Conservation (phyloP, 2,113 vertebrate species). For the Callopanchax toddi region DNA sequence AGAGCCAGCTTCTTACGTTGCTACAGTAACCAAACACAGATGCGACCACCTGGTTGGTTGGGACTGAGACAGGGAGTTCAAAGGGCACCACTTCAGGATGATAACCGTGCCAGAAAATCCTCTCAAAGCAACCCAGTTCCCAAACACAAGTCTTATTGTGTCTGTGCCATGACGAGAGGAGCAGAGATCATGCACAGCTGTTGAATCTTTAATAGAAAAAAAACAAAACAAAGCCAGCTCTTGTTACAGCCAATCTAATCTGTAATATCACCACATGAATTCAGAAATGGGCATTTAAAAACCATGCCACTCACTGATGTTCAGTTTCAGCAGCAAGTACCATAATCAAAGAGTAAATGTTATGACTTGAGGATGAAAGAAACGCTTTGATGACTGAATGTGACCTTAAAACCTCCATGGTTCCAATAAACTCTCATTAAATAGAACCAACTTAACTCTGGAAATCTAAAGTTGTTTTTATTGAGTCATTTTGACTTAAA, state of each 20-base stretch:
- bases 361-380: not conserved
- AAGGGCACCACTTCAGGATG: slow-evolving; percentile 58
- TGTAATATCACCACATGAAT: not conserved
- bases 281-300: slow-evolving; percentile 8
- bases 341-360: not conserved
- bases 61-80: slow-evolving; percentile 32
- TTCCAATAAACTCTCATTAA: not conserved
- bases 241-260: slow-evolving; percentile 11
- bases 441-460: not conserved
- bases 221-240: slow-evolving; percentile 4
- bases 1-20: slow-evolving; percentile 37
- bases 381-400: not conserved
- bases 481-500: not conserved
- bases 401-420: not conserved
- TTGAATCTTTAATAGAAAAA: slow-evolving; percentile 53
- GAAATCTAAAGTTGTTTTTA: not conserved
- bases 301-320: not conserved
- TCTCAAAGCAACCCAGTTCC: slow-evolving; percentile 37
- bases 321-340: not conserved
- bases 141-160: slow-evolving; percentile 48
- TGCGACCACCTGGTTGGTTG: slow-evolving; percentile 61
- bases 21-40: slow-evolving; percentile 61
- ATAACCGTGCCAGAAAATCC: slow-evolving; percentile 49
- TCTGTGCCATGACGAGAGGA: slow-evolving; percentile 16
- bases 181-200: slow-evolving; percentile 49